A percentile compares a stretch with the other conserved stretches of the same genome.
Evolutionary conservation across 1,140 invertebrate species (phyloP).

Genomic region (Drosophila lowei): DNA sequence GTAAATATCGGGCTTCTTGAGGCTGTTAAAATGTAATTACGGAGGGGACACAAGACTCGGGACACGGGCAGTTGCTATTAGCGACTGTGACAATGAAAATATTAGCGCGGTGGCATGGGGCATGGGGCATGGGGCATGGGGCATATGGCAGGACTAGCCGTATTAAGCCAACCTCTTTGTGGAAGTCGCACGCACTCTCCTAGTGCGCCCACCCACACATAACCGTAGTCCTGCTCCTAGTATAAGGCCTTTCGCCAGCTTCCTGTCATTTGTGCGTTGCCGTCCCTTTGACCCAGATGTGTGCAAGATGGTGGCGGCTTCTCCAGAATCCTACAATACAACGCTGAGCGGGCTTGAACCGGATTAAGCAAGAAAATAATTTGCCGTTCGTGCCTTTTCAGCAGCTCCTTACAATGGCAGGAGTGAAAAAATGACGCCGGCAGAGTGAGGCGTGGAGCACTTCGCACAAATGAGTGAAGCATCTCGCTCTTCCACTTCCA

Average conservation of each 20-base stretch:
- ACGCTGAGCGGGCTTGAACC: conserved; percentile 72
- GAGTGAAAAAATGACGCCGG: conserved; percentile 25
- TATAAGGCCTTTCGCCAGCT: conserved; percentile 16
- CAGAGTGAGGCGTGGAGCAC: conserved; percentile 27
- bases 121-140: conserved; percentile 6
- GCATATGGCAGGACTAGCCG: conserved; percentile 3
- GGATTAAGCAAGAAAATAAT: conserved; percentile 80
- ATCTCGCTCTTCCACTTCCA: conserved; percentile 11
- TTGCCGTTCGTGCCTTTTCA: conserved; percentile 78
- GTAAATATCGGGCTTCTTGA: conserved; percentile 64
- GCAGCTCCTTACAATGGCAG: conserved; percentile 47
- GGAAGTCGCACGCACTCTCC: conserved; percentile 29
- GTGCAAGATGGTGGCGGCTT: conserved; percentile 32
- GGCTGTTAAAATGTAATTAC: conserved; percentile 77
- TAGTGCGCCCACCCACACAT: background rate
- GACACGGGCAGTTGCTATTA: conserved; percentile 68
- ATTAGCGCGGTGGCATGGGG: conserved; percentile 28
- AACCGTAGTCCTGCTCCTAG: background rate
- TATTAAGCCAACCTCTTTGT: conserved; percentile 46
- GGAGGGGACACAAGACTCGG: conserved; percentile 18
- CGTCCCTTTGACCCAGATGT: conserved; percentile 72
- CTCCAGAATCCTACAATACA: conserved; percentile 42
- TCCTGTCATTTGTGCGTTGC: conserved; percentile 56
- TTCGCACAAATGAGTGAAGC: conserved; percentile 59
- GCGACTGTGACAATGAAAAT: conserved; percentile 76